Percentiles rank a stretch among this genome's conserved stretches.
These are phyloP conservation scores for Pseudochromis fuscus DNA, from an alignment of 2,797 vertebrate species.

Conservation along the genomic window DNA sequence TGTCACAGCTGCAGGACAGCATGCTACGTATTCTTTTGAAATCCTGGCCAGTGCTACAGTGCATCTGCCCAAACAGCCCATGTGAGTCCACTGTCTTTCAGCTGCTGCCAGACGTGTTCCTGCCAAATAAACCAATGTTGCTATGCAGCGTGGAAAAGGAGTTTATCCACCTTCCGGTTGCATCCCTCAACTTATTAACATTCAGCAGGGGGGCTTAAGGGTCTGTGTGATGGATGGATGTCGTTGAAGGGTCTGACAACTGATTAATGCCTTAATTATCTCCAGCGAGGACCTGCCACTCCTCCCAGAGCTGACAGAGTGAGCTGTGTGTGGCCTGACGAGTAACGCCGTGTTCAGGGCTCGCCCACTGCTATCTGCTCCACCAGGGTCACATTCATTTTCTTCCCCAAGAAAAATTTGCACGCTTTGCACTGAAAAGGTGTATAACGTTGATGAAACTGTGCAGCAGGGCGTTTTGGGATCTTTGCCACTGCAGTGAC, in stretches of 20 bases:
- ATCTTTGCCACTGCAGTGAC: conserved; percentile 52
- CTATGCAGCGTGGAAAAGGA: conserved; percentile 59
- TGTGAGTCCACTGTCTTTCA: conserved; percentile 48
- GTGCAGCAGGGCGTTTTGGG: conserved; percentile 50
- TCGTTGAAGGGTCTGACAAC: conserved; percentile 86
- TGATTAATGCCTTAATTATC: conserved; percentile 90
- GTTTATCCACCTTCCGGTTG: conserved; percentile 79
- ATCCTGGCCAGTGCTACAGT: conserved; percentile 31
- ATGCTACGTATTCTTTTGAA: conserved; percentile 42
- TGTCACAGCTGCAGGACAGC: conserved; percentile 43
- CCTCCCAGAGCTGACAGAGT: conserved; percentile 79
- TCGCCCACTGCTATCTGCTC: conserved; percentile 80
- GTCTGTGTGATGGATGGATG: conserved; percentile 83
- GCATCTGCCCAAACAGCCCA: conserved; percentile 41
- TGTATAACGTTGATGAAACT: conserved; percentile 68
- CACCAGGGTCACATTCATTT: conserved; percentile 82
- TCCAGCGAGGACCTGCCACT: conserved; percentile 78
- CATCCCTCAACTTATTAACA: conserved; percentile 78
- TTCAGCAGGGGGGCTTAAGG: conserved; percentile 81
- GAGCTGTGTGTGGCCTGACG: conserved; percentile 83
- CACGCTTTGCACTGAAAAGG: conserved; percentile 67
- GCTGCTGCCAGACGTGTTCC: conserved; percentile 52
- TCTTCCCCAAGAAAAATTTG: conserved; percentile 70
- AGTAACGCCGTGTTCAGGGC: conserved; percentile 77
- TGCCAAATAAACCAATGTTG: conserved; percentile 62